Evolutionary conservation across 2,113 vertebrate species (phyloP), one percentile per base, ranked within the genome.

Genomic region (Corydoras maculifer): DNA sequence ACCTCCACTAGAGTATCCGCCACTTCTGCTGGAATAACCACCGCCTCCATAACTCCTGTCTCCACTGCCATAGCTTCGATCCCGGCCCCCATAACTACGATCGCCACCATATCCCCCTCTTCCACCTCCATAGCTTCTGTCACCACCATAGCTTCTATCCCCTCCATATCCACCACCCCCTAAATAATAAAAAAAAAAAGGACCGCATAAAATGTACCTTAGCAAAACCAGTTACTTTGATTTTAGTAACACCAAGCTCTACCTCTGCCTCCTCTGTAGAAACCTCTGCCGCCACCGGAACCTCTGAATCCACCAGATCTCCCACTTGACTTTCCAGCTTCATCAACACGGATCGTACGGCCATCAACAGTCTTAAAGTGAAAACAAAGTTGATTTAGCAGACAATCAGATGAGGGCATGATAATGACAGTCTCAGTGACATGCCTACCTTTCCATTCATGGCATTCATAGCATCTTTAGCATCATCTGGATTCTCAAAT

Each of bases 401-500:
- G 18, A 25, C 18, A 25, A 25, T 25, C 18, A 25, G 18, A 25
- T 25, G 18, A 25, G 18, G 18, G 18, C 18, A 25, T 2, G 2
- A 25, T 25, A 25, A 25, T 25, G 18, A 25, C 1, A 25, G 18
- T 25, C 18, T 25, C 18, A 25, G 18, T 25, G 18, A 25, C 18
- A 25, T 25, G 18, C 18, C 18, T 75, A 95, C 93, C 89, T 93
- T 95, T 35, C 93, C 93, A 0, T 95, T 94, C 93, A 95, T 94
- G 35, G 92, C 93, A 86, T 89, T 88, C 93, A 94, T 93, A 0
- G 93, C 93, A 0, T 94, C 93, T 81, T 94, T 94, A 9, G 93
- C 93, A 13, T 95, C 93, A 2, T 94, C 92, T 14, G 93, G 92
- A 79, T 93, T 95, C 76, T 93, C 92, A 70, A 94, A 95, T 1